Evolutionary conservation across 2,797 vertebrate species (phyloP).

Genomic region (Ceyx erithaca): DNA sequence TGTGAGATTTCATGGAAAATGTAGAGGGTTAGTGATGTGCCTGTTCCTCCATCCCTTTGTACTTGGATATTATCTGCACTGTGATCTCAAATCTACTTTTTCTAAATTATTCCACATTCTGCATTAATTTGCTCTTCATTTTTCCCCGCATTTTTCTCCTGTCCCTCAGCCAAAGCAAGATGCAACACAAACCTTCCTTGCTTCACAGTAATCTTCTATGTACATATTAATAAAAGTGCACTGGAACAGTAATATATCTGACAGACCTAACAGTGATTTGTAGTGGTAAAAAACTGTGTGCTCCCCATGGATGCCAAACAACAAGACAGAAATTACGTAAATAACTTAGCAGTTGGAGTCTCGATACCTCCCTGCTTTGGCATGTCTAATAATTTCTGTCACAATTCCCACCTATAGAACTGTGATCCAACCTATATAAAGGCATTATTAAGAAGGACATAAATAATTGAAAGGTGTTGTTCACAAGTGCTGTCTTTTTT

Average conservation of each 20-base stretch:
- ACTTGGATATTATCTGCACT: neutral
- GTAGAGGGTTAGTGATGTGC: neutral
- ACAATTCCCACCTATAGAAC: neutral
- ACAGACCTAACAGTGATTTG: neutral
- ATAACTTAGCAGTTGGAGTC: neutral
- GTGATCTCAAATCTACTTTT: neutral
- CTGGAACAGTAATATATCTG: neutral
- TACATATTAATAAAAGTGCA: neutral
- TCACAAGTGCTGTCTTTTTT: neutral
- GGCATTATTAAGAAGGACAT: neutral
- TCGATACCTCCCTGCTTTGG: neutral
- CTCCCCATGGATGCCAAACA: neutral
- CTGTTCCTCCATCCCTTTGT: neutral
- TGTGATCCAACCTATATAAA: neutral
- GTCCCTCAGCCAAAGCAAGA: neutral
- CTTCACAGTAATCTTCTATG: neutral
- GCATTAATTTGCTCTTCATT: neutral
- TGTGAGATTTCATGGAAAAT: neutral
- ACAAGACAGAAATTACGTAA: neutral
- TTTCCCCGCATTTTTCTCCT: neutral
- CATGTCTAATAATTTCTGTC: neutral
- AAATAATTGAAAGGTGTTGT: neutral
- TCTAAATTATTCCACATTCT: neutral
- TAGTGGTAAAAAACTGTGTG: neutral
- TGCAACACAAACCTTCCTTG: rapidly evolving